Evolutionary conservation across 2,888 invertebrate genomes (phyloP).

Genomic region (Fragum sueziense): DNA sequence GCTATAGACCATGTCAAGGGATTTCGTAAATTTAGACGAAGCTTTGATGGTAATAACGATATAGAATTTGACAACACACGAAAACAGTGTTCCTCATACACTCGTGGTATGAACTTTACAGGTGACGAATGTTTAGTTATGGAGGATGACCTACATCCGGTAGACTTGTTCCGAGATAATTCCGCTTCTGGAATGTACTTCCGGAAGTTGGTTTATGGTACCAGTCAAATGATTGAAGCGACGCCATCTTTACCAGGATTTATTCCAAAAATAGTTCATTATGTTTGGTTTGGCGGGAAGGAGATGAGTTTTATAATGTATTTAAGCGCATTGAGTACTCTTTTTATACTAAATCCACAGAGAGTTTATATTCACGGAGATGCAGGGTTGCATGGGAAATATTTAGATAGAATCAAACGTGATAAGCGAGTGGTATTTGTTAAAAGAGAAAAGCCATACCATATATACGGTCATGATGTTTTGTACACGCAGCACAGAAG

Average conservation of each 20-base stretch:
- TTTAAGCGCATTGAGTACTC: slow-evolving; percentile 75
- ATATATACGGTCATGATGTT: slow-evolving; percentile 70
- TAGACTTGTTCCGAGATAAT: slow-evolving; percentile 67
- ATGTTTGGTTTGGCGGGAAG: slow-evolving; percentile 76
- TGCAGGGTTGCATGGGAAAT: slow-evolving; percentile 67
- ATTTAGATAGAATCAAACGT: slow-evolving; percentile 69
- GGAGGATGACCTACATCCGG: slow-evolving; percentile 60
- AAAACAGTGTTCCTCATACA: slow-evolving; percentile 1
- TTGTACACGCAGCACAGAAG: slow-evolving; percentile 74
- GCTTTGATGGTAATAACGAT: slow-evolving; percentile 23
- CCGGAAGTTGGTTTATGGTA: slow-evolving; percentile 69
- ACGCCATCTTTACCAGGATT: slow-evolving; percentile 50
- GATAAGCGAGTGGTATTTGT: slow-evolving; percentile 65
- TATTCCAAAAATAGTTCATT: slow-evolving; percentile 79
- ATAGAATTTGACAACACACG: neutral
- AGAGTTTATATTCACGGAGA: slow-evolving; percentile 77
- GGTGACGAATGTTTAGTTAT: slow-evolving; percentile 21
- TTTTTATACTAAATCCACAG: slow-evolving; percentile 75
- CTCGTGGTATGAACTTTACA: neutral
- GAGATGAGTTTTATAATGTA: slow-evolving; percentile 77
- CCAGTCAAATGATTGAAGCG: slow-evolving; percentile 52
- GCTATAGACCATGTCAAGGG: slow-evolving; percentile 40
- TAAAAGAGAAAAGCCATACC: slow-evolving; percentile 62
- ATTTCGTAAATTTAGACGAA: slow-evolving; percentile 27
- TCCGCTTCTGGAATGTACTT: slow-evolving; percentile 63